Percentiles rank a stretch among this genome's conserved stretches.
phyloP scores from a whole-genome alignment of 2,797 vertebrate genomes.

The Chiroxiphia lanceolata region DNA sequence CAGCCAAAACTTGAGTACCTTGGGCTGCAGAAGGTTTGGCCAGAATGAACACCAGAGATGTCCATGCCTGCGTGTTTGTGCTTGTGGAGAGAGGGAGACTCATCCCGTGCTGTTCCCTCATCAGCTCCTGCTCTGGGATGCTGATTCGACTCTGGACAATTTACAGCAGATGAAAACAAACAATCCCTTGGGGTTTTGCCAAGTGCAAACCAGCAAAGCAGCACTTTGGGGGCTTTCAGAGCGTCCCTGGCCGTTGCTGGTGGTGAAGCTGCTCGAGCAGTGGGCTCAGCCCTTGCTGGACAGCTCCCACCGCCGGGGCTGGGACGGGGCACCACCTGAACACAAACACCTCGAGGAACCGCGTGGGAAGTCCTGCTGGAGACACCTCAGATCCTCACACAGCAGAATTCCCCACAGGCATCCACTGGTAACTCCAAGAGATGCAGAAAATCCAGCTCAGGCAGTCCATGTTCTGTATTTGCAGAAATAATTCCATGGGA shows the following conservation, averaged over 20 bases:
- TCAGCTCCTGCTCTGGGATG: not conserved
- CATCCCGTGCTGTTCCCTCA: rapidly evolving
- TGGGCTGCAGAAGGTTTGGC: rapidly evolving
- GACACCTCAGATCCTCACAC: rapidly evolving
- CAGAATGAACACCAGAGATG: not conserved
- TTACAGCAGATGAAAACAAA: rapidly evolving
- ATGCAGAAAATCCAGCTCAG: rapidly evolving
- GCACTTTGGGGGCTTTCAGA: rapidly evolving
- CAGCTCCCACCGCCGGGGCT: not conserved
- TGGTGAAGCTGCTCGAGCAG: not conserved
- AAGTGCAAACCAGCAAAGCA: rapidly evolving
- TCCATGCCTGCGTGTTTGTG: not conserved
- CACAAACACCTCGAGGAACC: rapidly evolving
- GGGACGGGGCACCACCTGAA: not conserved
- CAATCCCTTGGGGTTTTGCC: rapidly evolving
- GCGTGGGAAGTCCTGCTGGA: rapidly evolving
- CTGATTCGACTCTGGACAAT: rapidly evolving
- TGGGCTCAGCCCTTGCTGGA: not conserved
- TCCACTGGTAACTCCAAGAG: rapidly evolving
- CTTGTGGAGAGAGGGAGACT: not conserved
- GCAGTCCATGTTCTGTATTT: rapidly evolving
- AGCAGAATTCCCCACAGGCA: rapidly evolving
- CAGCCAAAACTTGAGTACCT: not conserved
- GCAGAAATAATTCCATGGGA: rapidly evolving
- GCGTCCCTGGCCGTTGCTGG: not conserved